Evolutionary conservation across 2,797 vertebrate genomes (phyloP).

Genomic region (Phataginus tricuspis): DNA sequence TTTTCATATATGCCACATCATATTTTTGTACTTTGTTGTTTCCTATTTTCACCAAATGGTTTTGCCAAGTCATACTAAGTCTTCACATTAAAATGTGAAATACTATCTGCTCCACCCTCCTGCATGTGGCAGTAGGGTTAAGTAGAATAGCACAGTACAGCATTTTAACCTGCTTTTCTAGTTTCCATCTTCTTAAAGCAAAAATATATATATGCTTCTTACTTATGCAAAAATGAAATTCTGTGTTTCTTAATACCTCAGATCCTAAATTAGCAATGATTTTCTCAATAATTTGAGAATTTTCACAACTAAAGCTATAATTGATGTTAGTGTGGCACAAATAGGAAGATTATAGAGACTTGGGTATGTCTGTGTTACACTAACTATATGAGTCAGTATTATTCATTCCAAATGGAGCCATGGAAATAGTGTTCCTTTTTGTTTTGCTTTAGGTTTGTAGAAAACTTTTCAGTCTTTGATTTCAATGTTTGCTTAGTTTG

Average conservation of each 20-base stretch:
- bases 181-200: neutral
- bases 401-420: neutral
- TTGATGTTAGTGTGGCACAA: neutral
- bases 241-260: neutral
- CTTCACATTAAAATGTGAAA: neutral
- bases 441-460: neutral
- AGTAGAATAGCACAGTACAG: rapidly evolving
- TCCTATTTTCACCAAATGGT: neutral
- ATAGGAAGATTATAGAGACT: neutral
- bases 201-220: neutral
- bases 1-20: neutral
- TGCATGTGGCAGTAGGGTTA: rapidly evolving
- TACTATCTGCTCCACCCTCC: rapidly evolving
- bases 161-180: neutral
- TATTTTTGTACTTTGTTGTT: neutral
- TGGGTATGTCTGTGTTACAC: no score
- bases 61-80: neutral
- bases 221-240: neutral
- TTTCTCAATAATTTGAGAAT: neutral
- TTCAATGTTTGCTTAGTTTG: neutral
- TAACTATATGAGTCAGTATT: neutral
- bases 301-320: neutral
- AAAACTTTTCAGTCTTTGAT: neutral
- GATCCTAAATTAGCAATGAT: neutral
- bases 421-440: neutral